Percentiles rank a stretch among this genome's conserved stretches.
Evolutionary conservation across 2,797 vertebrate genomes (phyloP).

Genomic region (Gadopsis marmoratus): DNA sequence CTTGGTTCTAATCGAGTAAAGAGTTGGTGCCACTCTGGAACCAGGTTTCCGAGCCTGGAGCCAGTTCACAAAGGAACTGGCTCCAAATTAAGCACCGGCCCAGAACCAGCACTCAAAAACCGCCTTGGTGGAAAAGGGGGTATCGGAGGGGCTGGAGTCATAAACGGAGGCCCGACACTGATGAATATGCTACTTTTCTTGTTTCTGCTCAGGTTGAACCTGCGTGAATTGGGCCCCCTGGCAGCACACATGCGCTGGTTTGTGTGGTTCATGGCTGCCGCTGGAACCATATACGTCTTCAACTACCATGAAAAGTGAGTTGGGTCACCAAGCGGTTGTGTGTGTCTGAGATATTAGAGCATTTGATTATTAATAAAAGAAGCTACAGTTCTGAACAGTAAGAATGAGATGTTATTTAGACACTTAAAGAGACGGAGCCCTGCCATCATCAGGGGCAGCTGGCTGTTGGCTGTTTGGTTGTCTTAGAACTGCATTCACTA

Average conservation of each 20-base stretch:
- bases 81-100: too few species aligned
- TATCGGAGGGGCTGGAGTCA: accelerated
- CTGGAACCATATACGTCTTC: constrained; percentile 96
- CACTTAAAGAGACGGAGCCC: too few species aligned
- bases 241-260: constrained; percentile 99
- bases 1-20: too few species aligned
- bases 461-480: background rate
- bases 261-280: constrained; percentile 98
- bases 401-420: too few species aligned
- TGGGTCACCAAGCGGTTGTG: accelerated
- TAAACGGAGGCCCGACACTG: accelerated
- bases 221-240: constrained; percentile 95
- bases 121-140: too few species aligned
- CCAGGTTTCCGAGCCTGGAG: too few species aligned
- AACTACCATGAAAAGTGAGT: constrained; percentile 97
- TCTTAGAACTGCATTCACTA: too few species aligned
- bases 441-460: background rate
- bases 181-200: background rate
- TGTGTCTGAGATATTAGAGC: background rate
- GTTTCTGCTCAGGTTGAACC: constrained; percentile 89
- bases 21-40: too few species aligned
- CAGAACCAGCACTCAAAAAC: too few species aligned
- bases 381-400: too few species aligned
- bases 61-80: too few species aligned
- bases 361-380: too few species aligned